These are phyloP conservation scores for Pimephales promelas DNA, from an alignment of 2,113 vertebrate species.

Conservation along the genomic window DNA sequence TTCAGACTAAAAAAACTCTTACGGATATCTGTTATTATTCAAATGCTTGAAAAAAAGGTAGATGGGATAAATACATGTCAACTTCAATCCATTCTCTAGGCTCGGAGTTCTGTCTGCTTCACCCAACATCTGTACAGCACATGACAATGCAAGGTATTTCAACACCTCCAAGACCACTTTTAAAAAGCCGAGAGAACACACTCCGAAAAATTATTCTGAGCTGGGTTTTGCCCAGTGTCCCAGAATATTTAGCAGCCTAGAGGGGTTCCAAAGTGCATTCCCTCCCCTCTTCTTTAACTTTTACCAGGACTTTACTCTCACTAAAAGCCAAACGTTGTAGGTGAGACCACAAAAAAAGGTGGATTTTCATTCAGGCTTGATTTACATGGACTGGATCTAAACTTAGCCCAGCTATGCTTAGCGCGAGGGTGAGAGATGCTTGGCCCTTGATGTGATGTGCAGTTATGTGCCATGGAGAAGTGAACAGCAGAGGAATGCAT, in stretches of 20 bases:
- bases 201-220: conserved; percentile 26
- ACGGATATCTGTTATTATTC: conserved; percentile 35
- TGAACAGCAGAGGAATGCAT: conserved; percentile 36
- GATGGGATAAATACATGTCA: conserved; percentile 58
- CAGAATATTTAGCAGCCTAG: conserved; percentile 29
- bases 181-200: conserved; percentile 56
- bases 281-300: not conserved
- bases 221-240: conserved; percentile 34
- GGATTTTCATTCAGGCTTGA: conserved; percentile 31
- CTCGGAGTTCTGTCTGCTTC: conserved; percentile 48
- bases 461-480: conserved; percentile 37
- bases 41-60: conserved; percentile 24
- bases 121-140: conserved; percentile 69
- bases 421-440: conserved; percentile 59
- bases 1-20: conserved; percentile 41
- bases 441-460: conserved; percentile 47
- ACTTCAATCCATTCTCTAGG: conserved; percentile 53
- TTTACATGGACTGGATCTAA: conserved; percentile 51
- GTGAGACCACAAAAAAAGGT: conserved; percentile 9
- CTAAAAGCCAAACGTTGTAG: not conserved
- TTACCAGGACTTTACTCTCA: conserved; percentile 12
- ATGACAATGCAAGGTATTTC: conserved; percentile 70
- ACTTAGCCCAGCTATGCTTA: conserved; percentile 51
- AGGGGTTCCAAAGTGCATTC: conserved; percentile 33
- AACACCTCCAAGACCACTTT: conserved; percentile 58